These are phyloP conservation scores for Proterorhinus semilunaris DNA, from an alignment of 2,113 vertebrate genomes.

Conservation along the genomic window DNA sequence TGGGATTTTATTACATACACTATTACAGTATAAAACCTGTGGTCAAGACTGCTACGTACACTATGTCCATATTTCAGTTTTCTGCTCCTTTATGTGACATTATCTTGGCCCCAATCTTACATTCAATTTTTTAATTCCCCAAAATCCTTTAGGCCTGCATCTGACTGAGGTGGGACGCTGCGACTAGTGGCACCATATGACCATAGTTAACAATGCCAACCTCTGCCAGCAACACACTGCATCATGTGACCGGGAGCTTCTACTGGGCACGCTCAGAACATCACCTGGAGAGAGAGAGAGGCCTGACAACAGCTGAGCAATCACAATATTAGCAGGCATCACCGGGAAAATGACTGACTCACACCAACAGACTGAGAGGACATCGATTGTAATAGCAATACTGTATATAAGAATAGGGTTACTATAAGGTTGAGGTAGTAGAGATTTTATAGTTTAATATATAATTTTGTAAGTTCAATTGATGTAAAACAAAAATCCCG, in stretches of 20 bases:
- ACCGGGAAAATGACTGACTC: constrained; percentile 35
- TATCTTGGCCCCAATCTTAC: too few species aligned
- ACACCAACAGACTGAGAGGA: background rate
- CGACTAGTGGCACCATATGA: constrained; percentile 39
- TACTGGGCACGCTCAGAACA: constrained; percentile 17
- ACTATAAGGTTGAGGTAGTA: too few species aligned
- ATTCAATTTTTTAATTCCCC: background rate
- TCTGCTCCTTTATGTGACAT: too few species aligned
- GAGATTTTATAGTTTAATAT: too few species aligned
- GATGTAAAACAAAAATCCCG: too few species aligned
- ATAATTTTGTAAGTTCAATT: too few species aligned
- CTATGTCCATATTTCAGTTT: too few species aligned
- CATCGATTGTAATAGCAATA: background rate
- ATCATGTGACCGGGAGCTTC: constrained; percentile 37
- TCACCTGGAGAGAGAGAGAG: constrained; percentile 54
- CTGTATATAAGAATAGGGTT: background rate
- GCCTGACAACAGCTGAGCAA: constrained; percentile 41
- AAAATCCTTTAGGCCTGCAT: background rate
- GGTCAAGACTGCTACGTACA: too few species aligned
- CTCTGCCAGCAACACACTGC: constrained; percentile 41
- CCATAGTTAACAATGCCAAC: constrained; percentile 36
- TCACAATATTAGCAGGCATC: constrained; percentile 31
- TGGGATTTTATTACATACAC: background rate
- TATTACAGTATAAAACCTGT: too few species aligned
- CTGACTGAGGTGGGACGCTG: constrained; percentile 40